Evolutionary conservation across 1,140 invertebrate genomes (phyloP).

Genomic region (Agrilus planipennis): DNA sequence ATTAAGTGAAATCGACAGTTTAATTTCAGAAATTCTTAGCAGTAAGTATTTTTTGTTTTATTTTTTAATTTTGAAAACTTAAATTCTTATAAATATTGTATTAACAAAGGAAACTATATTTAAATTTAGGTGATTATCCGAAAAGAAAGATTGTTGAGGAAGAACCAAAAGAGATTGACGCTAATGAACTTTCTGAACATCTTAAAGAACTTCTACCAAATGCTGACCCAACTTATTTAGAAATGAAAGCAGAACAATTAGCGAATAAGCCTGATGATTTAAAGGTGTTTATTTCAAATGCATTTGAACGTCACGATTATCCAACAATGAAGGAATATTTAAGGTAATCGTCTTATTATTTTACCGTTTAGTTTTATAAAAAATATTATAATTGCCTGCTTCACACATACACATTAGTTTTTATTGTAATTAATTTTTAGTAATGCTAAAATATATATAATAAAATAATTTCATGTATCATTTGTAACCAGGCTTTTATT

Average conservation of each 20-base stretch:
- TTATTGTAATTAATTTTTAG: too few species aligned
- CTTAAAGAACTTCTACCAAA: slow-evolving; percentile 32
- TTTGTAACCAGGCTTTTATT: too few species aligned
- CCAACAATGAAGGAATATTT: slow-evolving; percentile 41
- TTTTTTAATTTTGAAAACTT: too few species aligned
- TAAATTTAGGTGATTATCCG: not conserved
- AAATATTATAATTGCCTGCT: too few species aligned
- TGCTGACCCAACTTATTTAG: slow-evolving; percentile 43
- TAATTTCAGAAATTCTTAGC: slow-evolving; percentile 1
- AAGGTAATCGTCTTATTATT: slow-evolving; percentile 15
- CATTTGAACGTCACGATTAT: slow-evolving; percentile 37
- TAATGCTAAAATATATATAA: too few species aligned
- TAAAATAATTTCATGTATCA: too few species aligned
- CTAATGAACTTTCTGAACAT: not conserved
- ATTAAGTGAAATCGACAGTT: not conserved
- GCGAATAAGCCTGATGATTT: slow-evolving; percentile 19
- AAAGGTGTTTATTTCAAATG: slow-evolving; percentile 30
- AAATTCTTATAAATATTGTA: too few species aligned
- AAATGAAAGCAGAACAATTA: slow-evolving; percentile 25
- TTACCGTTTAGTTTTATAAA: not conserved
- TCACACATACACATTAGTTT: too few species aligned
- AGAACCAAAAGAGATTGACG: not conserved
- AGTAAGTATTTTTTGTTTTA: too few species aligned
- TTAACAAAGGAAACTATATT: too few species aligned
- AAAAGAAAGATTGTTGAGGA: not conserved